Percentiles rank a stretch among this genome's conserved stretches.
Conservation (phyloP, 1,140 invertebrate genomes). For the Pygmarrhopalites habei region DNA sequence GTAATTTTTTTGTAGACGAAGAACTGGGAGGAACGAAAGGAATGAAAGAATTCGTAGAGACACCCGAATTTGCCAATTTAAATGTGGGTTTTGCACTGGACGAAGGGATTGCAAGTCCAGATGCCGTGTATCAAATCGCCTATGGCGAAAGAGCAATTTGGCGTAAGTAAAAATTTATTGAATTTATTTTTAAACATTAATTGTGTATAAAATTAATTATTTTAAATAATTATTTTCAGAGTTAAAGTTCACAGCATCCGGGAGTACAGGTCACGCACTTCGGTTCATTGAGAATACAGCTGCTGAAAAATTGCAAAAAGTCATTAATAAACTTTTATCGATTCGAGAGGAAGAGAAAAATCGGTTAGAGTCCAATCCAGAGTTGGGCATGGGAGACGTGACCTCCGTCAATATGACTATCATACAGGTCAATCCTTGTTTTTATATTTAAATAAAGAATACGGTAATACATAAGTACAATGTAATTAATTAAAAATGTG, state of each 20-base stretch:
- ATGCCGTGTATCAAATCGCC: slow-evolving; percentile 59
- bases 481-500: not conserved
- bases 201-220: not conserved
- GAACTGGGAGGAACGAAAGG: slow-evolving; percentile 79
- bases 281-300: slow-evolving; percentile 70
- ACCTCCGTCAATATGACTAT: slow-evolving; percentile 81
- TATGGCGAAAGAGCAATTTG: slow-evolving; percentile 67
- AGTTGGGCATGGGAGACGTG: slow-evolving; percentile 69
- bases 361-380: slow-evolving; percentile 55
- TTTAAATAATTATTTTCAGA: too few relatives aligned
- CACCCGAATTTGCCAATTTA: slow-evolving; percentile 65
- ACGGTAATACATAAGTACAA: not conserved
- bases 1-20: slow-evolving; percentile 76
- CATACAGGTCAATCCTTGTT: slow-evolving; percentile 69
- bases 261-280: slow-evolving; percentile 46
- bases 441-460: too few relatives aligned
- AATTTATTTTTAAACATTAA: too few relatives aligned
- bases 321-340: slow-evolving; percentile 69
- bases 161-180: slow-evolving; percentile 45
- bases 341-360: slow-evolving; percentile 57
- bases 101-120: slow-evolving; percentile 68
- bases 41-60: slow-evolving; percentile 73
- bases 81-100: slow-evolving; percentile 88
- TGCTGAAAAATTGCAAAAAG: slow-evolving; percentile 68
- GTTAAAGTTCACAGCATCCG: slow-evolving; percentile 10